Evolutionary conservation across 2,113 vertebrate species (phyloP).

Genomic region (Oreochromis tanganicae): DNA sequence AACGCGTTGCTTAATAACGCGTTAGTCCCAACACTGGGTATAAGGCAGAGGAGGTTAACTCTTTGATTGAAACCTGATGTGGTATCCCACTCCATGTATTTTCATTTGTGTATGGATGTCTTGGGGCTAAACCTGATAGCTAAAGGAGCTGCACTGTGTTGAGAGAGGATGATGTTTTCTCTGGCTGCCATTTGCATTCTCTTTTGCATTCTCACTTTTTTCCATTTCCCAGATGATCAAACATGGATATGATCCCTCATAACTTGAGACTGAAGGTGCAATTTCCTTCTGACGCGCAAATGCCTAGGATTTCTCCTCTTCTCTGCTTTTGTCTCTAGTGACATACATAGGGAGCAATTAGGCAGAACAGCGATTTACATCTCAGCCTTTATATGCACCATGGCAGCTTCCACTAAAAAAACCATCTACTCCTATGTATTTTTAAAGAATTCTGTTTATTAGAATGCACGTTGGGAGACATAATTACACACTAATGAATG

Average conservation of each 20-base stretch:
- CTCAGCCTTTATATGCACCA: neutral
- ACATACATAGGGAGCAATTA: neutral
- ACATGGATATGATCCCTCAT: neutral
- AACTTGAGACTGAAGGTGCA: neutral
- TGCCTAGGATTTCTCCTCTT: rapidly evolving
- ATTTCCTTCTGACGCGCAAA: rapidly evolving
- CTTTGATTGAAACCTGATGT: neutral
- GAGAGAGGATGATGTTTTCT: neutral
- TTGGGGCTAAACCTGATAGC: neutral
- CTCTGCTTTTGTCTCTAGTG: neutral
- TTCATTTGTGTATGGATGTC: neutral
- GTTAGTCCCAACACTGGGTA: neutral
- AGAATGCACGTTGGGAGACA: rapidly evolving
- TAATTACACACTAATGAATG: neutral
- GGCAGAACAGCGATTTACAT: neutral
- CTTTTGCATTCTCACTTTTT: neutral
- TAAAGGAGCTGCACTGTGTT: neutral
- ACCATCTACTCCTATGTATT: neutral
- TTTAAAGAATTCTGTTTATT: neutral
- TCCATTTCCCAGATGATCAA: neutral
- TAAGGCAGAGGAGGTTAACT: neutral
- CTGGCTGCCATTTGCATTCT: neutral
- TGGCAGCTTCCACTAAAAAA: neutral
- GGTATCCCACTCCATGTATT: neutral
- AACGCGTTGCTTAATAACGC: too few relatives aligned